These are phyloP conservation scores for Yponomeuta cagnagella DNA, from an alignment of 2,888 invertebrate genomes.

Conservation along the genomic window DNA sequence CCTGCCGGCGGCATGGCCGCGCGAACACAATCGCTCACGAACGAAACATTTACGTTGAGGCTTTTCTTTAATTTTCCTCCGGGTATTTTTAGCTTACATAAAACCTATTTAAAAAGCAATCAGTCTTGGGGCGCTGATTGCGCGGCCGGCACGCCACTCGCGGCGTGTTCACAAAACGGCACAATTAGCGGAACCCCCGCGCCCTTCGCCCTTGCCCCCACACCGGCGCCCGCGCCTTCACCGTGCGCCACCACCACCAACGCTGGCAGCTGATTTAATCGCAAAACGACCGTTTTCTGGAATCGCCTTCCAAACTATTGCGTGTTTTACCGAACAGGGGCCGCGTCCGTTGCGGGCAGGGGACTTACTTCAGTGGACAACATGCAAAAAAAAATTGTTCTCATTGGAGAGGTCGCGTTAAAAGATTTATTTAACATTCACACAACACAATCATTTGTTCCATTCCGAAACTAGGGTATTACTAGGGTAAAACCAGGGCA, in stretches of 20 bases:
- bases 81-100: constrained; percentile 71
- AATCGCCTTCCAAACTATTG: constrained; percentile 72
- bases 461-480: too few species aligned
- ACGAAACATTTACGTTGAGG: constrained; percentile 38
- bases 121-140: constrained; percentile 73
- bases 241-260: constrained; percentile 21
- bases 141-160: constrained; percentile 63
- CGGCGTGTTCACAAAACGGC: constrained; percentile 74
- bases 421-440: too few species aligned
- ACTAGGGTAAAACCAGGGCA: too few species aligned
- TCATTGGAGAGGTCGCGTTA: too few species aligned
- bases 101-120: constrained; percentile 77
- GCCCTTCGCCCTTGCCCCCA: constrained; percentile 25
- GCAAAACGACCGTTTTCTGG: constrained; percentile 75
- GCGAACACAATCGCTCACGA: constrained; percentile 39
- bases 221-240: constrained; percentile 26
- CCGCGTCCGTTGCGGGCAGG: not conserved
- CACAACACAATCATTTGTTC: too few species aligned
- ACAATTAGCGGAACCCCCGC: constrained; percentile 67
- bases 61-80: constrained; percentile 62
- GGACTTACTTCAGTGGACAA: not conserved
- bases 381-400: too few species aligned
- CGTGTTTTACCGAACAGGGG: constrained; percentile 44
- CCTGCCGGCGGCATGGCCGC: constrained; percentile 24
- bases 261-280: constrained; percentile 52